Percentiles rank a stretch among this genome's conserved stretches.
These are phyloP conservation scores for Deilephila porcellus DNA, from an alignment of 2,888 invertebrate genomes.

Conservation along the genomic window DNA sequence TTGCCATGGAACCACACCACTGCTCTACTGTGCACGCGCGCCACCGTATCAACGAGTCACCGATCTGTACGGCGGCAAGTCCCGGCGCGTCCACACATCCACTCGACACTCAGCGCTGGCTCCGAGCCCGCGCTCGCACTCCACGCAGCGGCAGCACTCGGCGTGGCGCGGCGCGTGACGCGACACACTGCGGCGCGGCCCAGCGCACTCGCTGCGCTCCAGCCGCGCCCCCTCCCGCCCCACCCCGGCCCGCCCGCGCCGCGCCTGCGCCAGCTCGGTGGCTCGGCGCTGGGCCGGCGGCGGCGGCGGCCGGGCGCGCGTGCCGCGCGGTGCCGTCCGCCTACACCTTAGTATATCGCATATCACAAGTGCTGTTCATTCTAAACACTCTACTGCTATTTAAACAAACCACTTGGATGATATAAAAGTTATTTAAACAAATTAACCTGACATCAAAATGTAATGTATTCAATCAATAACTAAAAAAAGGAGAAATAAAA, in stretches of 20 bases:
- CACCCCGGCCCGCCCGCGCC: conserved; percentile 8
- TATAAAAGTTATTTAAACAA: too few species aligned
- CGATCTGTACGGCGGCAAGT: conserved; percentile 66
- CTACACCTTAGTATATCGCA: not conserved
- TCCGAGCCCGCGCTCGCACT: not conserved
- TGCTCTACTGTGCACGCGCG: not conserved
- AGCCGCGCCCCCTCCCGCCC: conserved; percentile 22
- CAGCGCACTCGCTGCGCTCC: conserved; percentile 31
- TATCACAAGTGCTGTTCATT: not conserved
- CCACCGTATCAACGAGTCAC: not conserved
- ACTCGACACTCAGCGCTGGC: conserved; percentile 78
- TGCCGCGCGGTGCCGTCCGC: not conserved
- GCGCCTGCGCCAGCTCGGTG: not conserved
- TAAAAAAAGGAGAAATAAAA: too few species aligned
- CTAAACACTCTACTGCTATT: not conserved
- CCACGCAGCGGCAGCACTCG: not conserved
- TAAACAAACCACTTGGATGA: not conserved
- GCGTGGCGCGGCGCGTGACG: not conserved
- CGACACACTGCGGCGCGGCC: conserved; percentile 15
- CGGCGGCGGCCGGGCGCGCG: not conserved
- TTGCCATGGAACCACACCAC: conserved; percentile 8
- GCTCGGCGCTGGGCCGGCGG: not conserved
- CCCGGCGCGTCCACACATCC: conserved; percentile 83
- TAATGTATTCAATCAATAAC: too few species aligned
- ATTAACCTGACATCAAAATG: too few species aligned